A percentile compares a stretch with the other conserved stretches of the same genome.
These are phyloP conservation scores for Ctenopoma kingsleyae DNA, from an alignment of 2,797 vertebrate species.

Conservation along the genomic window DNA sequence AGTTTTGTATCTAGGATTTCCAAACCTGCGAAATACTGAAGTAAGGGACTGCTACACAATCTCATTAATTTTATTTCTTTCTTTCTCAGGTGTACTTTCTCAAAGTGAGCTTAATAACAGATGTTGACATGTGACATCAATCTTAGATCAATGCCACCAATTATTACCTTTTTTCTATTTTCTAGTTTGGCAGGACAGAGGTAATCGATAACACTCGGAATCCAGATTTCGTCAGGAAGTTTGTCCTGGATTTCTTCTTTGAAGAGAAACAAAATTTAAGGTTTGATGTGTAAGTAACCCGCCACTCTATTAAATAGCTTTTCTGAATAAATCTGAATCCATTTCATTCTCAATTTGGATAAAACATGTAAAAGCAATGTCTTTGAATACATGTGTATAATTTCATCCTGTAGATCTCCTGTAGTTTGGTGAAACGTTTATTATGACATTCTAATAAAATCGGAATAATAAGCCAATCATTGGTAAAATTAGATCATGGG, in stretches of 20 bases:
- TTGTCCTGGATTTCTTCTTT: constrained; percentile 97
- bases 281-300: constrained; percentile 94
- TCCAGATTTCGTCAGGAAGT: constrained; percentile 97
- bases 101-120: constrained; percentile 8
- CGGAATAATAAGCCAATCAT: constrained; percentile 24
- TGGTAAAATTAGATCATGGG: constrained; percentile 22
- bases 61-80: constrained; percentile 8
- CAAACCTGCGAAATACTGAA: constrained; percentile 7
- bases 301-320: background rate
- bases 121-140: constrained; percentile 10
- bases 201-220: constrained; percentile 97
- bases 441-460: constrained; percentile 27
- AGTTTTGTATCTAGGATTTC: constrained; percentile 18
- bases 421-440: constrained; percentile 26
- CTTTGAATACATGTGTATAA: too few species aligned
- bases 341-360: background rate
- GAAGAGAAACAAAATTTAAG: constrained; percentile 98
- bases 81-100: constrained; percentile 3
- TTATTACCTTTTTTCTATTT: constrained; percentile 14
- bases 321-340: constrained; percentile 2
- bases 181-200: constrained; percentile 94
- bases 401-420: constrained; percentile 18
- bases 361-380: background rate
- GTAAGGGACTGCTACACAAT: constrained; percentile 10
- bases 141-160: background rate